phyloP scores from a whole-genome alignment of 1,140 invertebrate species.

The Orchesella cincta region DNA sequence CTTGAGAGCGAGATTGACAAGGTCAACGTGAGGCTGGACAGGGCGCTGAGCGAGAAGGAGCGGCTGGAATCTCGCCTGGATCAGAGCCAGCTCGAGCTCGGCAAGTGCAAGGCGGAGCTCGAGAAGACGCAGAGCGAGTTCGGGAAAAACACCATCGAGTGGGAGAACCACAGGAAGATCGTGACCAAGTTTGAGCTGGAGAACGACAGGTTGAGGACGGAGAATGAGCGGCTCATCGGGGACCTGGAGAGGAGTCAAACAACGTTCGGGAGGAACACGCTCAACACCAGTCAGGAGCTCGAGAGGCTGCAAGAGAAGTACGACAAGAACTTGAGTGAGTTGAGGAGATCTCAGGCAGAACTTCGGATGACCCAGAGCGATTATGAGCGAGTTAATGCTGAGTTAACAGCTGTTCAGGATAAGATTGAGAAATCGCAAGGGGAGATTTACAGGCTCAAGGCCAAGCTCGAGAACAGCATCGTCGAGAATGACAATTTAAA shows the following conservation, averaged over 20 bases:
- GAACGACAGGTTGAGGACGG: conserved; percentile 66
- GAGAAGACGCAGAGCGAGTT: conserved; percentile 88
- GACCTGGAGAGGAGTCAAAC: conserved; percentile 82
- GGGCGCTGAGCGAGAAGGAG: conserved; percentile 82
- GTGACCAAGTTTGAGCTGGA: conserved; percentile 81
- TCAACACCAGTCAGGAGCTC: conserved; percentile 73
- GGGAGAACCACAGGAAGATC: conserved; percentile 85
- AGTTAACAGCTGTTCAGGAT: conserved; percentile 82
- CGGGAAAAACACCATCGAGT: conserved; percentile 81
- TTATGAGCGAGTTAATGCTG: conserved; percentile 78
- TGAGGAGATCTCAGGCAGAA: conserved; percentile 73
- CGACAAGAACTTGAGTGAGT: conserved; percentile 78
- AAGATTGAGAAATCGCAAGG: conserved; percentile 91
- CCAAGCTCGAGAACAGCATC: conserved; percentile 89
- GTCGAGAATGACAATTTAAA: conserved; percentile 87
- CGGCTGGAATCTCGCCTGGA: conserved; percentile 84
- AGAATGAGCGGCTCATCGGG: conserved; percentile 66
- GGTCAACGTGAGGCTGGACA: conserved; percentile 78
- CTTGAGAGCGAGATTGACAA: conserved; percentile 89
- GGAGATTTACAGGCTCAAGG: conserved; percentile 85
- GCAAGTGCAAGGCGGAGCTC: conserved; percentile 88
- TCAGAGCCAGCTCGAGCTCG: conserved; percentile 86
- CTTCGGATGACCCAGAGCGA: conserved; percentile 82
- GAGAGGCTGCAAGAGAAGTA: conserved; percentile 83
- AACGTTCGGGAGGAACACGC: conserved; percentile 73